Evolutionary conservation across 2,113 vertebrate species (phyloP), one percentile per base, ranked within the genome.

Genomic region (Saccopteryx bilineata): DNA sequence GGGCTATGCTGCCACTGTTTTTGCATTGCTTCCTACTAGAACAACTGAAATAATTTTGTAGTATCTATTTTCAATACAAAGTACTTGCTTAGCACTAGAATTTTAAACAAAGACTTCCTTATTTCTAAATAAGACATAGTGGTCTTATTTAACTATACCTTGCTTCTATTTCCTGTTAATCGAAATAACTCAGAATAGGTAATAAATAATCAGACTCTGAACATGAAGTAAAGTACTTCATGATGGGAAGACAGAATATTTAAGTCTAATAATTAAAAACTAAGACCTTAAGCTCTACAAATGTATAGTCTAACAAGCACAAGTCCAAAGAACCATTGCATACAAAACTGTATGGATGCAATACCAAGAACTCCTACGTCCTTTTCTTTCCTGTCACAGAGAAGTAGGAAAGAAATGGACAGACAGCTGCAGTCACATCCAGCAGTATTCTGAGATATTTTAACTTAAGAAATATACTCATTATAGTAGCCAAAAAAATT

Each of bases 221-320:
- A 91, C 52, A 31, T 9, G 48, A n/a, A 88, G 46, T 81, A 80
- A 91, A 80, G 66, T 81, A 81, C 46, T 86, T 90, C 9, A n/a
- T 19, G 33, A 63, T 24, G 72, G 17, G 54, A 28, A 71, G 26
- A n/a, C 28, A 60, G 46, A 87, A 60, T 46, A 65, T 26, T 60
- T 10, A 87, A 50, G 39, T 52, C 33, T 52, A 72, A 28, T 26
- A 74, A 76, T 26, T 31, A 83, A 75, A n/a, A 21, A 28, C 21
- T 5, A 61, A 90, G 56, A 65, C 48, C 23, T 5, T 14, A 71
- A 88, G 69, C 52, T 28, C 31, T 68, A 60, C 0, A 39, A 28
- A 75, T 11, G 50, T 50, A 5, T 31, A 63, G 7, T 31, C 39
- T n/a, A 28, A 65, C 1, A 81, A 54, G 54, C 28, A 83, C 8